phyloP scores from a whole-genome alignment of 2,113 vertebrate genomes.

The Acanthochromis polyacanthus region DNA sequence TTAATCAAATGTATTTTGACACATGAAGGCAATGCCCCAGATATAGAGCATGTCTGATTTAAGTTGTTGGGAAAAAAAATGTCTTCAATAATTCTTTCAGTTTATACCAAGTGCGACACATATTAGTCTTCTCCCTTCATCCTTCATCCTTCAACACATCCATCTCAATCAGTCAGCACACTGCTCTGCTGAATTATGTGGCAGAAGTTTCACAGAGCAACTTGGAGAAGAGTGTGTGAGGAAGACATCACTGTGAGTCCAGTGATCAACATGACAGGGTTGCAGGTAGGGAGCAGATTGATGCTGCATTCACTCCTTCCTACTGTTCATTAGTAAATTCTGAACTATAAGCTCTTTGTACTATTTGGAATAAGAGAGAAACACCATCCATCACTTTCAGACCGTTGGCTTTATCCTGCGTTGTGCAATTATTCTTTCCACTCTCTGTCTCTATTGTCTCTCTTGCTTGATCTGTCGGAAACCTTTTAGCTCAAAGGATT shows the following conservation, averaged over 20 bases:
- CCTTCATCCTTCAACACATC: constrained; percentile 32
- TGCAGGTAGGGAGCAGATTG: constrained; percentile 40
- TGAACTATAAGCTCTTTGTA: constrained; percentile 55
- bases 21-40: neutral
- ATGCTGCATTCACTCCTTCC: constrained; percentile 43
- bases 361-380: constrained; percentile 54
- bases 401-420: constrained; percentile 52
- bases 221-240: constrained; percentile 20
- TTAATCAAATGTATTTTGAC: constrained; percentile 8
- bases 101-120: constrained; percentile 1
- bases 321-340: constrained; percentile 59
- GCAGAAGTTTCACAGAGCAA: constrained; percentile 42
- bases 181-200: constrained; percentile 35
- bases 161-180: constrained; percentile 40
- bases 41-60: neutral
- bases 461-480: constrained; percentile 51
- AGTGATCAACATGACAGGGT: constrained; percentile 56
- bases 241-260: constrained; percentile 41
- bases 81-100: neutral
- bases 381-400: constrained; percentile 53
- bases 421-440: constrained; percentile 53
- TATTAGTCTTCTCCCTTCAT: constrained; percentile 45
- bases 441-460: constrained; percentile 42
- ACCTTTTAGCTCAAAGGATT: constrained; percentile 52
- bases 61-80: constrained; percentile 2